Percentiles rank a stretch among this genome's conserved stretches.
phyloP scores from a whole-genome alignment of 1,140 invertebrate species.

The Penaeus chinensis region DNA sequence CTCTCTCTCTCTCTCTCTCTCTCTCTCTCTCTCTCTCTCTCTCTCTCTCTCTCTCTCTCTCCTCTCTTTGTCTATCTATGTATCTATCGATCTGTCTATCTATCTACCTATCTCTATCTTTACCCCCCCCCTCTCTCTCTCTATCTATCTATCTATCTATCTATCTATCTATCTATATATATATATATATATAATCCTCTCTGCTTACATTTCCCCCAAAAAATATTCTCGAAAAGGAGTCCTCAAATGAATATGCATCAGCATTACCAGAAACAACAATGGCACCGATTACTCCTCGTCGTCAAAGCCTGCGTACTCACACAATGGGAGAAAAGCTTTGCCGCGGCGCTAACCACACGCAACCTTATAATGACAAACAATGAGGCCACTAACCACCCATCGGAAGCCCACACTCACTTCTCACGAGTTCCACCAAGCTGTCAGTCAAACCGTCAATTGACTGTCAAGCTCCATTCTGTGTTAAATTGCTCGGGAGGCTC shows the following conservation, averaged over 20 bases:
- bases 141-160: too few species aligned
- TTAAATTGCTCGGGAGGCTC: constrained; percentile 31
- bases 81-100: background rate
- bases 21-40: background rate
- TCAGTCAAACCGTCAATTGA: constrained; percentile 45
- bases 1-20: too few species aligned
- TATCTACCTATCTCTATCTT: background rate
- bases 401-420: constrained; percentile 13
- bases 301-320: background rate
- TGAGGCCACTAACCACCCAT: constrained; percentile 19
- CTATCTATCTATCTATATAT: too few species aligned
- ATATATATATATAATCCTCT: too few species aligned
- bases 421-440: constrained; percentile 20
- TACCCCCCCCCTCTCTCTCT: background rate
- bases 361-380: constrained; percentile 43
- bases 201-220: too few species aligned
- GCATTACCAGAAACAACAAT: background rate
- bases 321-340: constrained; percentile 1
- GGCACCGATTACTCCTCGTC: constrained; percentile 7
- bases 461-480: constrained; percentile 46
- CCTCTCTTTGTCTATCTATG: background rate
- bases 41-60: background rate
- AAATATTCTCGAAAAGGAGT: too few species aligned
- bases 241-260: too few species aligned
- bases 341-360: constrained; percentile 39